Evolutionary conservation across 2,888 invertebrate species (phyloP), one percentile per base, ranked within the genome.

Genomic region (Platynereis dumerilii): DNA sequence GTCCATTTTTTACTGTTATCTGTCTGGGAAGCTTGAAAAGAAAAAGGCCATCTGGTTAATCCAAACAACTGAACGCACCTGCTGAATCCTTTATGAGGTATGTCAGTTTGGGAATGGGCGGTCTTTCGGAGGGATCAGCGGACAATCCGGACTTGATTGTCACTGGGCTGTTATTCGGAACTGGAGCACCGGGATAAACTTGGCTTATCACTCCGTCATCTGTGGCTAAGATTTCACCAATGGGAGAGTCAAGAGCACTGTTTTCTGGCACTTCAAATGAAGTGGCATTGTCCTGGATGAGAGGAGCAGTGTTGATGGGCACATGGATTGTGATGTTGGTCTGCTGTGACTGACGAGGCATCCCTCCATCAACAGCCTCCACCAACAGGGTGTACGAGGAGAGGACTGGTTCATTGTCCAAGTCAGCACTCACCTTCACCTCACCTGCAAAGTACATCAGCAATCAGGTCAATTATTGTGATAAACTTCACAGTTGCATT

Each of bases 351-450:
- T 45, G 58, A 17, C 66, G 53, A 7, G 71, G 71, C 1, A 58
- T 48, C 2, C 73, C 73, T 24, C 66, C 70, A 44, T 73, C 73
- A 2, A 65, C 42, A 7, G 67, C 73, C 55, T 68, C 56, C 2
- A 73, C 58, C 12, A 56, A 42, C n/a, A 73, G 55, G 0, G 29
- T 34, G 55, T 71, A 73, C 22, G 58, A 52, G 7, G 64, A 60
- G 20, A 64, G 28, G 29, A 65, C 22, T 39, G 70, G 67, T 29
- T 72, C 68, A 15, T 65, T 60, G n/a, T 57, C 58, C n/a, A 72
- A 55, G 1, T 55, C 55, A 22, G 70, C 70, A n/a, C 62, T 59
- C 3, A 72, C 44, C 7, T 39, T 44, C 3, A 73, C 63, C 5
- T 69, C 70, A 5, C 73, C 73, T 72, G 62, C 2, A 20, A 26